A percentile compares a stretch with the other conserved stretches of the same genome.
Evolutionary conservation across 2,888 invertebrate species (phyloP).

Genomic region (Deilephila elpenor): DNA sequence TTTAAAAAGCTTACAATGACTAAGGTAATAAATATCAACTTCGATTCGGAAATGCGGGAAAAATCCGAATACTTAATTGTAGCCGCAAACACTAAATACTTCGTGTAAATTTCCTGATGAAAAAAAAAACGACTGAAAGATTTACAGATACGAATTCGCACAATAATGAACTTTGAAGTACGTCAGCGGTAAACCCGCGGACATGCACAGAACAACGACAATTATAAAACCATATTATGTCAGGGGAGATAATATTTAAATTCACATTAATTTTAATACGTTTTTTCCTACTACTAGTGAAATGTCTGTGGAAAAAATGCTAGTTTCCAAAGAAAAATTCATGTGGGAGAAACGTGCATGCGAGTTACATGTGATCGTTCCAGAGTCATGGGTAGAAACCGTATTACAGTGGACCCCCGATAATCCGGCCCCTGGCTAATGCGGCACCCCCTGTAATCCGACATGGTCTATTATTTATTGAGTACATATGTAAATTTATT

Average conservation of each 20-base stretch:
- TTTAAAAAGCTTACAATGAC: background rate
- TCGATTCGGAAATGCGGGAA: background rate
- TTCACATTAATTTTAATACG: background rate
- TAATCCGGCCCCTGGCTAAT: too few relatives aligned
- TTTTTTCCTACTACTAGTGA: conserved; percentile 1
- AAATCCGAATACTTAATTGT: background rate
- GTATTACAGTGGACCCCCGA: too few relatives aligned
- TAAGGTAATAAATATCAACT: background rate
- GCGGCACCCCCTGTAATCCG: too few relatives aligned
- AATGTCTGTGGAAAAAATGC: background rate
- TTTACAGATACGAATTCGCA: conserved; percentile 1
- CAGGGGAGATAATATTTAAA: background rate
- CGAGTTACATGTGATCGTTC: too few relatives aligned
- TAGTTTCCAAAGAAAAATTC: background rate
- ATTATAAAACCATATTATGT: conserved; percentile 3
- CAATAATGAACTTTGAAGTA: conserved; percentile 11
- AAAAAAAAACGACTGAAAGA: background rate
- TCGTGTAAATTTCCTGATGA: background rate
- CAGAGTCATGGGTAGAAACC: too few relatives aligned
- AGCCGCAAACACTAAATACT: background rate
- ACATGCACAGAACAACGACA: background rate
- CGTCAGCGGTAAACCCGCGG: conserved; percentile 27
- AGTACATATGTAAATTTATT: too few relatives aligned
- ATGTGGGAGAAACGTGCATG: too few relatives aligned
- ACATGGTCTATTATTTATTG: too few relatives aligned